phyloP scores from a whole-genome alignment of 2,113 vertebrate species.

The Onychorhynchus coronatus region DNA sequence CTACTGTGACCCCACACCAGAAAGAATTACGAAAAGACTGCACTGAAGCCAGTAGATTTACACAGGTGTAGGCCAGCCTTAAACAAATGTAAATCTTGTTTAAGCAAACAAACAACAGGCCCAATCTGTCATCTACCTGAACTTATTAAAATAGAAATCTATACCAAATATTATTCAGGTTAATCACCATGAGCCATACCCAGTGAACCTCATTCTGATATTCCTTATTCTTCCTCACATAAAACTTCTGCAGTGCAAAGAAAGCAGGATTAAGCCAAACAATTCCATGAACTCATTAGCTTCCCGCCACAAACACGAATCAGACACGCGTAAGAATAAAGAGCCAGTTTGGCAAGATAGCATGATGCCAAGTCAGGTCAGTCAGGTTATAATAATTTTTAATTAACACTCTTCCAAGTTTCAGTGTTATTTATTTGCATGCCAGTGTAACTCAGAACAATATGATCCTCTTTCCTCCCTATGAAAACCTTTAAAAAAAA shows the following conservation, averaged over 20 bases:
- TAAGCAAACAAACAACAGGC: not conserved
- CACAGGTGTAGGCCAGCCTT: not conserved
- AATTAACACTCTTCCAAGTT: conserved; percentile 60
- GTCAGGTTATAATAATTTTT: conserved; percentile 56
- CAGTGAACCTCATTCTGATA: not conserved
- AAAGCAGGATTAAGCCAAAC: conserved; percentile 13
- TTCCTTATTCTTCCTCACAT: not conserved
- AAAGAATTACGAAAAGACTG: not conserved
- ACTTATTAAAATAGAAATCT: not conserved
- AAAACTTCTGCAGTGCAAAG: not conserved
- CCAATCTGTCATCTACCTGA: not conserved
- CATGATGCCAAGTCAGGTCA: conserved; percentile 37
- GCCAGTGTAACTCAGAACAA: conserved; percentile 16
- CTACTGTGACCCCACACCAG: not conserved
- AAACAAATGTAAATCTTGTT: not conserved
- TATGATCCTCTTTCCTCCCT: not conserved
- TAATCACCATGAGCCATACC: not conserved
- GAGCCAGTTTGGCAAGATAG: conserved; percentile 46
- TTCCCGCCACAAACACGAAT: conserved; percentile 35
- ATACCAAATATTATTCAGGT: not conserved
- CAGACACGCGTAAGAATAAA: conserved; percentile 41
- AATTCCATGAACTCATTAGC: conserved; percentile 18
- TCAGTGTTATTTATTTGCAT: conserved; percentile 49
- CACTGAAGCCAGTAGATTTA: not conserved
- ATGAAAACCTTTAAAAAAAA: not conserved